These are phyloP conservation scores for Hylaeus anthracinus DNA, from an alignment of 1,140 invertebrate species.

Conservation along the genomic window DNA sequence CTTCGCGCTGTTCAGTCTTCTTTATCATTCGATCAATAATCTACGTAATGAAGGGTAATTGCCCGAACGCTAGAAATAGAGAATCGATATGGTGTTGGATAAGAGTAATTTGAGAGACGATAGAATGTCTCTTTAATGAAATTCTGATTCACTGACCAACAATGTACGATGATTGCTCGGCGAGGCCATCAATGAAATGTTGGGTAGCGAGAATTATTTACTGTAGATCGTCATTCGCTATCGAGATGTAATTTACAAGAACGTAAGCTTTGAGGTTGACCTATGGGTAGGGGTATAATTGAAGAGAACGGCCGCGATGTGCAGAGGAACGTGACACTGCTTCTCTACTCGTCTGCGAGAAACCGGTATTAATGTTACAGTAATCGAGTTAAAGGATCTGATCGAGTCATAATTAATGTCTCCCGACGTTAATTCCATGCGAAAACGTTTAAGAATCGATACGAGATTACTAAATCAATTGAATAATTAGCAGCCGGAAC, in stretches of 20 bases:
- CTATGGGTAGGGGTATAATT: slow-evolving; percentile 12
- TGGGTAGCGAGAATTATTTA: slow-evolving; percentile 25
- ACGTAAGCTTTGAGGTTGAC: slow-evolving; percentile 37
- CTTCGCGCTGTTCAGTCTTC: not conserved
- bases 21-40: not conserved
- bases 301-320: slow-evolving; percentile 27
- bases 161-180: slow-evolving; percentile 14
- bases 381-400: slow-evolving; percentile 1
- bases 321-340: slow-evolving; percentile 27
- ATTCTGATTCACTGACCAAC: not conserved
- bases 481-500: too few species aligned
- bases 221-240: slow-evolving; percentile 21
- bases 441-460: not conserved
- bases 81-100: not conserved
- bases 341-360: not conserved
- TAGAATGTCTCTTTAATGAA: slow-evolving; percentile 5
- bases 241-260: slow-evolving; percentile 16
- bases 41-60: not conserved
- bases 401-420: not conserved
- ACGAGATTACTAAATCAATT: not conserved
- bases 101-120: not conserved
- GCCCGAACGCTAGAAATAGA: not conserved
- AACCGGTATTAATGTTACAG: slow-evolving; percentile 5
- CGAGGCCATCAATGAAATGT: slow-evolving; percentile 16
- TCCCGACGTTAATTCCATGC: not conserved